A percentile compares a stretch with the other conserved stretches of the same genome.
These are phyloP conservation scores for Epistrophe eligans DNA, from an alignment of 2,888 invertebrate species.

Conservation along the genomic window DNA sequence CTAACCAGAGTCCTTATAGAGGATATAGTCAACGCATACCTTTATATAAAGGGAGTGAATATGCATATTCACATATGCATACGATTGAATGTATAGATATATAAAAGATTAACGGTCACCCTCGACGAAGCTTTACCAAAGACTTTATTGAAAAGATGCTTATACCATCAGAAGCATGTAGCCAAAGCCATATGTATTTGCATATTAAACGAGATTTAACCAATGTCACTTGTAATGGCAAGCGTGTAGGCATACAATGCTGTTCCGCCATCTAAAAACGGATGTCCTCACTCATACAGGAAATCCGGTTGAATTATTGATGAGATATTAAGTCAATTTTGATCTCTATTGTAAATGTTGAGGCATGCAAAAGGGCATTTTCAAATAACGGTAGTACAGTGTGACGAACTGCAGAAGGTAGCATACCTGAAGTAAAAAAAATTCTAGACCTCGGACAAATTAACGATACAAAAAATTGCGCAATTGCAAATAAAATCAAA, in stretches of 20 bases:
- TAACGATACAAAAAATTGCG: background rate
- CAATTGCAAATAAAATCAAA: too few relatives aligned
- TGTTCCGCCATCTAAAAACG: slow-evolving; percentile 82
- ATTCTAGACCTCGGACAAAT: background rate
- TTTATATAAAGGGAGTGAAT: background rate
- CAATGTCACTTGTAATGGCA: slow-evolving; percentile 72
- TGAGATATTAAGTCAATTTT: slow-evolving; percentile 84
- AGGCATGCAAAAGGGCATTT: slow-evolving; percentile 1
- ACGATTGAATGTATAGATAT: slow-evolving; percentile 29
- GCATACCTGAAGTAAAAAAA: background rate
- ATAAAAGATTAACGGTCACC: slow-evolving; percentile 17
- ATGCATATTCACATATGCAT: slow-evolving; percentile 44
- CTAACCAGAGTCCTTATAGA: background rate
- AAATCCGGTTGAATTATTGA: slow-evolving; percentile 84
- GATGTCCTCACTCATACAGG: slow-evolving; percentile 83
- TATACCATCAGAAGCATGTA: background rate
- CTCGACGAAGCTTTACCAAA: background rate
- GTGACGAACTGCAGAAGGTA: background rate
- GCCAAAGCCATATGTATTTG: slow-evolving; percentile 63
- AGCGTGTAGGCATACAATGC: slow-evolving; percentile 79
- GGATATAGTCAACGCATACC: background rate
- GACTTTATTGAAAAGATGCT: slow-evolving; percentile 1
- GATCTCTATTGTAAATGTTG: slow-evolving; percentile 48
- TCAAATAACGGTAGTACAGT: background rate
- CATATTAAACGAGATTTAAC: slow-evolving; percentile 76